Evolutionary conservation across 2,888 invertebrate species (phyloP), one percentile per base, ranked within the genome.

Genomic region (Merodon equestris): DNA sequence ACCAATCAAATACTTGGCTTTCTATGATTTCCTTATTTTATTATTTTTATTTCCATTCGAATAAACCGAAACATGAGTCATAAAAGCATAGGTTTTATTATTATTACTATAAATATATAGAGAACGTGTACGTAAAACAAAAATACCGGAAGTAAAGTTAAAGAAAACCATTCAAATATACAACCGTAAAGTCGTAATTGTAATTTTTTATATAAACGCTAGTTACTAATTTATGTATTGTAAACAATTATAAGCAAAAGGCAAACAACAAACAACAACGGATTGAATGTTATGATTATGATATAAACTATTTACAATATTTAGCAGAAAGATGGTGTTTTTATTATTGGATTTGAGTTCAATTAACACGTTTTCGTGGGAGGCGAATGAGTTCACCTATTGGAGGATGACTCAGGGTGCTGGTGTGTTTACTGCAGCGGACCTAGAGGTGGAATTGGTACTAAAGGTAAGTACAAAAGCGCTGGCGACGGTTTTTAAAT

Each of bases 271-370:
- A 67, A 73, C 67, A 77, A 70, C 74, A 74, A 60, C 74, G 74
- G 74, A 79, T 70, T 79, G 74, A 79, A 74, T 63, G 73, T 79
- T 74, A 79, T 79, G 64, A 74, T 64, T 58, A 79, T 79, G 72
- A 73, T 73, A 72, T 75, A 81, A 71, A 81, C 75, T 81, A 81
- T 81, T 81, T 81, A 81, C 81, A 81, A 81, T 75, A 81, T 81
- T 75, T 81, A 81, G 81, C 81, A 81, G 57, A 75, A 74, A 54
- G 51, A 13, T 38, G 1, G 4, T 34, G n/a, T 36, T 18, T 45
- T 57, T 57, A 10, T 51, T 7, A 27, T 66, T 14, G 15, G 12
- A 56, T 14, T 47, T 57, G 27, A 15, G 10, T 7, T 40, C 7
- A 7, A 27, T 27, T 27, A 27, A 7, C 27, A 27, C 27, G n/a